These are phyloP conservation scores for Prunella himalayana DNA, from an alignment of 2,113 vertebrate species.

Conservation along the genomic window DNA sequence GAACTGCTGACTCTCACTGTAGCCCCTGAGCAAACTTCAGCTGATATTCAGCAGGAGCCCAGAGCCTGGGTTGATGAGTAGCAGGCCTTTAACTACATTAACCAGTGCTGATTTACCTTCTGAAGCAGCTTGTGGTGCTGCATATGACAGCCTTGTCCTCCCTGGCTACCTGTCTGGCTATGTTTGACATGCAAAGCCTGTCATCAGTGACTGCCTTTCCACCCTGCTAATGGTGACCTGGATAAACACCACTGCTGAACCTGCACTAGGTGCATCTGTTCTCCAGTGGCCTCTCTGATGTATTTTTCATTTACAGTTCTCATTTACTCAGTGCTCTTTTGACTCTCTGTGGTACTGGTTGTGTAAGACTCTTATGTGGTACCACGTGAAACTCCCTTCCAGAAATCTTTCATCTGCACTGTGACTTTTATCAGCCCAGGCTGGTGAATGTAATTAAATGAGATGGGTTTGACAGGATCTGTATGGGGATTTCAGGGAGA, in stretches of 20 bases:
- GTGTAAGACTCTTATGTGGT: neutral
- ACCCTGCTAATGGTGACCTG: neutral
- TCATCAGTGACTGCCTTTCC: neutral
- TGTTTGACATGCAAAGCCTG: neutral
- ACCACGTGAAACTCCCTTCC: neutral
- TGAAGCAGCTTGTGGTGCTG: neutral
- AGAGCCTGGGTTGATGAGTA: neutral
- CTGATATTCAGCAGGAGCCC: neutral
- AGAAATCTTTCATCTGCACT: neutral
- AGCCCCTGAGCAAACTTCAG: neutral
- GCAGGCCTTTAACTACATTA: neutral
- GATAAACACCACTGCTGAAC: neutral
- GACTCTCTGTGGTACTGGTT: neutral
- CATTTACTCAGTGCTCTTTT: neutral
- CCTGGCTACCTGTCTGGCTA: neutral
- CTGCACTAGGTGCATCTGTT: neutral
- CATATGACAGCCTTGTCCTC: neutral
- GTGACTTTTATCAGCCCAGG: neutral
- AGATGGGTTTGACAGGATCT: neutral
- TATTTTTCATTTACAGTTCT: neutral
- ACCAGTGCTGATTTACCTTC: accelerated
- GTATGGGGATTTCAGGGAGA: neutral
- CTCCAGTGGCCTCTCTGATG: neutral
- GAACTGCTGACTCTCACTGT: neutral
- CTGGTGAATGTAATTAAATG: neutral